Evolutionary conservation across 2,113 vertebrate species (phyloP).

Genomic region (Camelus dromedarius): DNA sequence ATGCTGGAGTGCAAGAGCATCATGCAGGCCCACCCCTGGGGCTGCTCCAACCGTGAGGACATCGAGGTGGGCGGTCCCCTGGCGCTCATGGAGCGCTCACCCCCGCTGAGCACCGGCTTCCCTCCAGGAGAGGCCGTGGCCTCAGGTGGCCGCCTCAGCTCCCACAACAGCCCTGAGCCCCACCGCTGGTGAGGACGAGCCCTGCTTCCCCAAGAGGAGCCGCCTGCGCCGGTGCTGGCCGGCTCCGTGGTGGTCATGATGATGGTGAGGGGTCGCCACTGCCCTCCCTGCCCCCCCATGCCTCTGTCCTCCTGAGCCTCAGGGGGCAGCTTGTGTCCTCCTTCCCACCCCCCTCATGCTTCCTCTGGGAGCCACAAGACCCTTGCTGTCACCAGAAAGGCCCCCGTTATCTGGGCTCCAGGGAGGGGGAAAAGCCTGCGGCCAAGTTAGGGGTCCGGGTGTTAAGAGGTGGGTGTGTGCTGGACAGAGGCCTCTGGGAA

Average conservation of each 20-base stretch:
- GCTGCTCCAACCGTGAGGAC: slow-evolving; percentile 80
- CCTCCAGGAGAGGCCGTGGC: slow-evolving; percentile 79
- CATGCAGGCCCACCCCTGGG: slow-evolving; percentile 80
- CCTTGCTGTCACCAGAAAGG: not conserved
- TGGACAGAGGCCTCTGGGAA: not conserved
- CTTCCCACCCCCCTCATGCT: no score
- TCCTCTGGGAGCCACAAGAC: not conserved
- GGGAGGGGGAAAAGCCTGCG: not conserved
- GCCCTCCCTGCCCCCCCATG: fast-evolving
- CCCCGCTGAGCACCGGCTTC: fast-evolving
- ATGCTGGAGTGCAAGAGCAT: slow-evolving; percentile 78
- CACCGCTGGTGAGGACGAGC: slow-evolving; percentile 76
- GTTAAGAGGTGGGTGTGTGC: fast-evolving
- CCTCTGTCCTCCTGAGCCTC: not conserved
- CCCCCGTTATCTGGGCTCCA: not conserved
- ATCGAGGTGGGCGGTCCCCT: slow-evolving; percentile 67
- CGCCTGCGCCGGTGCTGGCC: slow-evolving; percentile 34
- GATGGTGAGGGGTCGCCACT: slow-evolving; percentile 61
- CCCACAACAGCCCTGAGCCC: slow-evolving; percentile 79
- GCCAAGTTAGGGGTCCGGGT: not conserved
- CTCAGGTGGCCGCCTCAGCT: slow-evolving; percentile 79
- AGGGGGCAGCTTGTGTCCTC: not conserved
- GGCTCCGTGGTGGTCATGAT: slow-evolving; percentile 75
- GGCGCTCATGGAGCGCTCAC: fast-evolving
- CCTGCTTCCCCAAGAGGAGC: slow-evolving; percentile 73